phyloP scores from a whole-genome alignment of 1,140 invertebrate species.

The Danaus melanippus region DNA sequence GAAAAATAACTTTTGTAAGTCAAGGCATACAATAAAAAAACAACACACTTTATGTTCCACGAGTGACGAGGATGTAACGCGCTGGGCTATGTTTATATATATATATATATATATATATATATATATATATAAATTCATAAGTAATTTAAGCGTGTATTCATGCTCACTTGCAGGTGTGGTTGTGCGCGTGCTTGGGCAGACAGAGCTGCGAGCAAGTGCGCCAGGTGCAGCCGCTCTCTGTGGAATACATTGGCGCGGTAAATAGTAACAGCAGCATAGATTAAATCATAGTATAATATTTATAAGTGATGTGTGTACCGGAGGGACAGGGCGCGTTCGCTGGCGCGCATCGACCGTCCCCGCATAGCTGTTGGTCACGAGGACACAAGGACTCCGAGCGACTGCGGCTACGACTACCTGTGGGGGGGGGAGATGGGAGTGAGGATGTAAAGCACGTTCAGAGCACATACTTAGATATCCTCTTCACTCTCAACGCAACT shows the following conservation, averaged over 20 bases:
- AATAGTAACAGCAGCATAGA: too few species aligned
- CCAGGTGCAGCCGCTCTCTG: constrained; percentile 72
- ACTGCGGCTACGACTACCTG: constrained; percentile 11
- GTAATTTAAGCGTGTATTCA: background rate
- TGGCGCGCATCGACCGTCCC: constrained; percentile 38
- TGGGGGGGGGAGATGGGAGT: background rate
- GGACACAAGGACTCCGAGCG: constrained; percentile 17
- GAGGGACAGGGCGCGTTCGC: constrained; percentile 19
- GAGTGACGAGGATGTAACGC: too few species aligned
- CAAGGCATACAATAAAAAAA: too few species aligned
- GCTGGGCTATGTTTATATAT: too few species aligned
- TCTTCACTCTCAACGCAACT: too few species aligned
- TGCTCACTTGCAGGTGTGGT: constrained; percentile 75
- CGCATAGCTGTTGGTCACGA: constrained; percentile 25
- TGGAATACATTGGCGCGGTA: background rate
- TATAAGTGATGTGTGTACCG: constrained; percentile 9
- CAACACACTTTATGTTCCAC: too few species aligned
- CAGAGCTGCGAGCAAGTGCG: constrained; percentile 84
- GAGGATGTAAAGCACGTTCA: too few species aligned
- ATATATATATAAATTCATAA: too few species aligned
- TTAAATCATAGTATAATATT: too few species aligned
- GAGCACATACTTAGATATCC: too few species aligned
- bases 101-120: background rate
- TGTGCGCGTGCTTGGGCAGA: constrained; percentile 75
- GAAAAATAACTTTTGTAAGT: background rate